Evolutionary conservation across 2,888 invertebrate species (phyloP).

Genomic region (Deilephila elpenor): DNA sequence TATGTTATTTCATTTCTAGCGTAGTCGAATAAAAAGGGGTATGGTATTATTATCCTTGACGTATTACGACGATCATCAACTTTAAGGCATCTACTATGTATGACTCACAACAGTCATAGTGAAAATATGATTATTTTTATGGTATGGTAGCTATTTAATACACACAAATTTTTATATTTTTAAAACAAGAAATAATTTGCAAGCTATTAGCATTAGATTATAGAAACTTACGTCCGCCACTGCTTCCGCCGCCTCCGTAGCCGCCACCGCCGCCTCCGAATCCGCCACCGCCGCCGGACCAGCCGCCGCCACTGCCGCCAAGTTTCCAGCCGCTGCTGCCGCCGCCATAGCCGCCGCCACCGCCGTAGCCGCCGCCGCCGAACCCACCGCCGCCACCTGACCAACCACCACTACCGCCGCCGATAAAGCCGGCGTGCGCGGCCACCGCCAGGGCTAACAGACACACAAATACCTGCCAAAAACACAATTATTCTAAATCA

Average conservation of each 20-base stretch:
- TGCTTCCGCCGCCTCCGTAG: constrained; percentile 52
- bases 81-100: background rate
- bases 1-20: background rate
- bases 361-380: constrained; percentile 47
- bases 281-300: constrained; percentile 52
- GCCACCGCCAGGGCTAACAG: constrained; percentile 71
- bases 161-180: background rate
- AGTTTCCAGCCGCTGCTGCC: constrained; percentile 50
- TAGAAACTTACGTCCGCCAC: constrained; percentile 51
- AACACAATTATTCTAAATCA: background rate
- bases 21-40: background rate
- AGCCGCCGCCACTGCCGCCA: constrained; percentile 52
- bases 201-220: constrained; percentile 17
- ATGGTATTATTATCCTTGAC: background rate
- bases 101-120: too few relatives aligned
- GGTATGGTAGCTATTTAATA: too few relatives aligned
- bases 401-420: constrained; percentile 60
- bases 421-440: constrained; percentile 70
- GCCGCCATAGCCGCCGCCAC: constrained; percentile 54
- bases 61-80: background rate
- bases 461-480: constrained; percentile 74
- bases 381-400: constrained; percentile 49
- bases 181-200: background rate
- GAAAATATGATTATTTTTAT: too few relatives aligned
- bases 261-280: constrained; percentile 50